Evolutionary conservation across 2,797 vertebrate species (phyloP).

Genomic region (Hydrocynus forskahlii): DNA sequence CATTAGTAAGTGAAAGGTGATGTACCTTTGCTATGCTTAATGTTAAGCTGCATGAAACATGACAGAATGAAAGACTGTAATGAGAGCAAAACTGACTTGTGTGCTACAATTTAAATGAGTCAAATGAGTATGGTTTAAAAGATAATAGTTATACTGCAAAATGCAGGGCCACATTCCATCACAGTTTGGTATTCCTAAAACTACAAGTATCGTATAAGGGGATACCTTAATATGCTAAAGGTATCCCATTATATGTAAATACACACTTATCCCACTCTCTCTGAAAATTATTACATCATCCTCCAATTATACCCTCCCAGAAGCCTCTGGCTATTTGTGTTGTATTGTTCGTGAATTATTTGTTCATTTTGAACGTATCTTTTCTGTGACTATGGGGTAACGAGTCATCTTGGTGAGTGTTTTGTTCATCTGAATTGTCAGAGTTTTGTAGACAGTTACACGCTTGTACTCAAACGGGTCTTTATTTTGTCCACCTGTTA

Average conservation of each 20-base stretch:
- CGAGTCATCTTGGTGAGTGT: too few species aligned
- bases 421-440: too few species aligned
- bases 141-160: neutral
- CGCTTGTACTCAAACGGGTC: too few species aligned
- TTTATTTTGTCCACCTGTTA: too few species aligned
- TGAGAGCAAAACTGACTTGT: too few species aligned
- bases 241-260: neutral
- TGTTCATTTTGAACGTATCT: too few species aligned
- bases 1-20: neutral
- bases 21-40: too few species aligned
- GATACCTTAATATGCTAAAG: neutral
- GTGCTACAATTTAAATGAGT: neutral
- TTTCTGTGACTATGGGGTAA: too few species aligned
- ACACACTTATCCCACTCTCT: neutral
- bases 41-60: neutral
- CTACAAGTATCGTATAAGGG: neutral
- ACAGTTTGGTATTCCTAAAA: neutral
- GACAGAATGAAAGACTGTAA: neutral
- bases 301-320: neutral
- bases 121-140: too few species aligned
- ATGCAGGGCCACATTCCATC: neutral
- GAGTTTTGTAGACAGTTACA: too few species aligned
- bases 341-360: too few species aligned
- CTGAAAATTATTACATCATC: neutral
- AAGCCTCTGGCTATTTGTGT: conserved; percentile 53